Evolutionary conservation across 2,113 vertebrate species (phyloP).

Genomic region (Gymnogyps californianus): DNA sequence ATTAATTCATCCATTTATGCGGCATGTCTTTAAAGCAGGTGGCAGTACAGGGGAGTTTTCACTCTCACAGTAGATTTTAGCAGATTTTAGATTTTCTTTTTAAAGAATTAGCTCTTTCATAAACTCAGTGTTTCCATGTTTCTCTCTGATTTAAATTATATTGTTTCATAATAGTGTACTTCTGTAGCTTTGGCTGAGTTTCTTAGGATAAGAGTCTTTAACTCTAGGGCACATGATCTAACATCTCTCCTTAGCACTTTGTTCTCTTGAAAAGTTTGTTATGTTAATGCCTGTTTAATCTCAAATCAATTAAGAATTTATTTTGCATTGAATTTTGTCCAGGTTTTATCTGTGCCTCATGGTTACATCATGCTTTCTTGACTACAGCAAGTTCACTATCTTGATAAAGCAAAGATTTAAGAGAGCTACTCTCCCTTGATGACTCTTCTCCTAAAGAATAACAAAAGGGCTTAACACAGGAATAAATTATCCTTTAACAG

Average conservation of each 20-base stretch:
- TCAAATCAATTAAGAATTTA: neutral
- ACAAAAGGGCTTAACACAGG: neutral
- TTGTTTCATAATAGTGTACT: neutral
- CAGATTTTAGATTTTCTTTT: neutral
- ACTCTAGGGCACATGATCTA: neutral
- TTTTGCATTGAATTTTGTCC: neutral
- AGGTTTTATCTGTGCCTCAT: neutral
- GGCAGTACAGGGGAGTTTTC: neutral
- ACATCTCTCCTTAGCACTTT: neutral
- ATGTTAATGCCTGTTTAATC: neutral
- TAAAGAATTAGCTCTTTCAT: neutral
- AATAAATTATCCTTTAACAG: neutral
- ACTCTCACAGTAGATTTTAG: neutral
- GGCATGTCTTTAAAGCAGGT: neutral
- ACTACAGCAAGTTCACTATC: neutral
- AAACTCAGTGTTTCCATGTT: neutral
- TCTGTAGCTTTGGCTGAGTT: neutral
- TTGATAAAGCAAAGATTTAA: neutral
- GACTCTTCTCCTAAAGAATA: neutral
- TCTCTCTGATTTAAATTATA: neutral
- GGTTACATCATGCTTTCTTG: neutral
- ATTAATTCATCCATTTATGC: neutral
- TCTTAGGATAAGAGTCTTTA: neutral
- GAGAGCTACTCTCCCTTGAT: neutral
- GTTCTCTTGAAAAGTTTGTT: neutral